Conservation (phyloP, 2,113 vertebrate species). For the Paracanthobrama guichenoti region DNA sequence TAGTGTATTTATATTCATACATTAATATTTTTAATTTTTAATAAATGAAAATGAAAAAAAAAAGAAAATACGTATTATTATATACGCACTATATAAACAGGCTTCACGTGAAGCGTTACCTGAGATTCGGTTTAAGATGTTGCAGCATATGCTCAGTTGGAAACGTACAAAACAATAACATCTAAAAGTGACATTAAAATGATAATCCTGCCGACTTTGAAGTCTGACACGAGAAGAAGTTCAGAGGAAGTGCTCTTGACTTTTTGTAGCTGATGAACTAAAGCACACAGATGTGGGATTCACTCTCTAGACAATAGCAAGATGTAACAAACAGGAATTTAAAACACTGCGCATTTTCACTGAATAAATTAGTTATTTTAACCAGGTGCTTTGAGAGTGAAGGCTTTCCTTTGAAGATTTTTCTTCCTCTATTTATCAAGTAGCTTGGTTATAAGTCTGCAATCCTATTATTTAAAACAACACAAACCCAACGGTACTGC, state of each 20-base stretch:
- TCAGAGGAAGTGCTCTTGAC: conserved; percentile 12
- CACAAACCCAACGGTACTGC: neutral
- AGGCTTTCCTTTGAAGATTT: conserved; percentile 46
- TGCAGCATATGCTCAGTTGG: neutral
- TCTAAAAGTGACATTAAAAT: conserved; percentile 17
- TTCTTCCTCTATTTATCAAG: conserved; percentile 31
- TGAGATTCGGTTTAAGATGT: neutral
- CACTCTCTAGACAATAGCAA: conserved; percentile 32
- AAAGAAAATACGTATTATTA: neutral
- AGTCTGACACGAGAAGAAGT: conserved; percentile 25
- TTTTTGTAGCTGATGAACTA: conserved; percentile 37
- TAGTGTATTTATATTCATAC: too few relatives aligned
- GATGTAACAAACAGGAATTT: conserved; percentile 36
- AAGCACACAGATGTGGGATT: conserved; percentile 43
- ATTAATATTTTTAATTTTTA: too few relatives aligned
- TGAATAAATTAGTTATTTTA: conserved; percentile 55
- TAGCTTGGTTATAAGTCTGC: conserved; percentile 7
- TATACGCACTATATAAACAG: neutral
- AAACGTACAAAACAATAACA: neutral
- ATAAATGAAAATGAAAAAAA: too few relatives aligned
- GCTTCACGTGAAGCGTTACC: neutral
- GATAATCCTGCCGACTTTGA: conserved; percentile 27
- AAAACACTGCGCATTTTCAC: conserved; percentile 20
- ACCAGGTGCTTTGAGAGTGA: conserved; percentile 46
- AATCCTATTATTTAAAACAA: conserved; percentile 29